Base-by-base conservation (phyloP, 2,113 vertebrate genomes). In the Ariopsis seemanni region DNA sequence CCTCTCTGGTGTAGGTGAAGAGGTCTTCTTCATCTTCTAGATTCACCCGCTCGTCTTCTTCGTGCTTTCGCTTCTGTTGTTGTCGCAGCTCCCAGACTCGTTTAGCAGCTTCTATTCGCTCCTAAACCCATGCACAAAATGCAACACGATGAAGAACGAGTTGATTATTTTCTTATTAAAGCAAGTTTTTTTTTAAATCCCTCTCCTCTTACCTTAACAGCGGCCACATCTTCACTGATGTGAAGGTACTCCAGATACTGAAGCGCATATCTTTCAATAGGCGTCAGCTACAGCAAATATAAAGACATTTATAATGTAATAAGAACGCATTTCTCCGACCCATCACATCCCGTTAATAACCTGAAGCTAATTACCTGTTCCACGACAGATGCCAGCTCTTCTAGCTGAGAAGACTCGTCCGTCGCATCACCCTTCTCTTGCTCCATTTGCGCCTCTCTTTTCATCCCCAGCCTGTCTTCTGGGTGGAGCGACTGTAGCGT, bases 251-350 rank as follows among this genome's bases (percentile, higher is more conserved):
- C 97, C 90, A 98, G 93, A 89, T 97, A 98, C 93, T 98, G 97
- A 90, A 98, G 94, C 63, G 97, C 97, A 48, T 98, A 98, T 87
- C 95, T 96, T 93, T 98, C 97, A 89, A 98, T 98, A n/a, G 97
- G 97, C 63, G 97, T 98, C 86, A 98, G 96, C 97, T 98, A 91
- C 90, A 85, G 60, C 67, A 72, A 84, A 89, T 0, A 80, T 0
- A 90, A n/a, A 58, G 3, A 55, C 6, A 9, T 7, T 20, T 18
- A 30, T 2, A 7, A 1, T 30, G 15, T 30, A 17, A 57, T 22
- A 12, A 30, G 0, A 22, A 67, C 14, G 20, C 10, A 71, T 7
- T 34, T 52, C 62, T 22, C 5, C 9, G n/a, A 69, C 8, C 1
- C 55, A 2, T 27, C 5, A 34, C 27, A 58, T 9, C 4, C 8